Base-by-base conservation (phyloP, 2,113 vertebrate species). In the Grammomys surdaster region DNA sequence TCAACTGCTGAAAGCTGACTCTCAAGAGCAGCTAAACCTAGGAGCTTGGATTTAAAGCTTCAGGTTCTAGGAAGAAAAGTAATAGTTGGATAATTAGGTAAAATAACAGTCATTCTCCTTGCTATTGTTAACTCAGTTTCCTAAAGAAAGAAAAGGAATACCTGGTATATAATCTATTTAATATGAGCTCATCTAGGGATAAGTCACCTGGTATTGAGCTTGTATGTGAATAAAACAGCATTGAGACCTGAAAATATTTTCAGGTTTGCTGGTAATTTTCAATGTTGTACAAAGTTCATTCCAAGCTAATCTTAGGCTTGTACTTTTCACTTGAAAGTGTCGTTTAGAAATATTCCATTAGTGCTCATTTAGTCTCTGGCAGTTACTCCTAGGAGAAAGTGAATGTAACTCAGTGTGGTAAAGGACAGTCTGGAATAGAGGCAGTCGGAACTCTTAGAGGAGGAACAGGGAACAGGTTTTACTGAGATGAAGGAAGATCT, bases 41-140 rank as follows among this genome's bases (percentile, higher is more conserved):
- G 87, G 58, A 90, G 40, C 96, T 90, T 84, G 40, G 94, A 78
- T 84, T 93, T 73, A 69, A 80, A 97, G 81, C 86, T 96, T 67
- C 28, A 93, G 40, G 78, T 95, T 91, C 89, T 87, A 92, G 56
- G 63, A 81, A 96, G 65, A 96, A 95, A 87, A 87, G 48, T 73
- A 87, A 58, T 91, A 96, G 85, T 94, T 97, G 65, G 84, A 72
- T 94, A 97, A 93, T 86, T 97, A 77, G 56, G 78, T 97, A 95
- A 97, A 96, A 92, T 98, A 97, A 93, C 93, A 95, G 33, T 91
- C 17, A 90, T 97, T 95, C 88, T 91, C 31, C 17, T 95, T 97
- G 91, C 96, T 98, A 89, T 97, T 91, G 88, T 97, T 96, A 97
- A 95, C 95, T 98, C 98, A 88, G 67, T 88, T 98, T 98, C 80